Percentiles rank a stretch among this genome's conserved stretches.
Evolutionary conservation across 2,797 vertebrate species (phyloP).

Genomic region (Myotis myotis): DNA sequence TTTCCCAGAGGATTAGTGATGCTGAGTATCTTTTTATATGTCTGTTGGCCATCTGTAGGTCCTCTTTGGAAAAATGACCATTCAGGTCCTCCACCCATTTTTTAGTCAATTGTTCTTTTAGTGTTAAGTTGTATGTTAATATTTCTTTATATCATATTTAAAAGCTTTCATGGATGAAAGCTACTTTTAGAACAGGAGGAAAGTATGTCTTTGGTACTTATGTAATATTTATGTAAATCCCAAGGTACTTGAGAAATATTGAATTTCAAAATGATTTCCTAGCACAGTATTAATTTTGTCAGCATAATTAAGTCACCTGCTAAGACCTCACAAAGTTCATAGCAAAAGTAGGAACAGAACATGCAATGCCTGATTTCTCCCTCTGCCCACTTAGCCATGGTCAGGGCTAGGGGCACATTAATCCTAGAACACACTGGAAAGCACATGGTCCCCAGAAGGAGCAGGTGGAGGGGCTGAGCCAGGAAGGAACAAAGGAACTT

Average conservation of each 20-base stretch:
- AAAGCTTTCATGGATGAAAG: neutral
- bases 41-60: neutral
- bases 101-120: neutral
- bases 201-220: neutral
- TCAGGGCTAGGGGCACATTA: neutral
- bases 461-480: neutral
- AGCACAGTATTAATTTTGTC: neutral
- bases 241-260: neutral
- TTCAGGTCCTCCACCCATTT: neutral
- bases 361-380: neutral
- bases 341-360: neutral
- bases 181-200: neutral
- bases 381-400: neutral
- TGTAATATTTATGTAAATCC: neutral
- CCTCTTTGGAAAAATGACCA: neutral
- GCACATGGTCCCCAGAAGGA: neutral
- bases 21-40: neutral
- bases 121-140: neutral
- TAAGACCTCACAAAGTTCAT: neutral
- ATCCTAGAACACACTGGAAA: neutral
- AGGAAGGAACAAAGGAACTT: neutral
- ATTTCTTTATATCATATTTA: neutral
- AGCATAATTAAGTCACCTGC: neutral
- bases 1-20: neutral
- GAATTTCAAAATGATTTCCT: slow-evolving; percentile 39